phyloP scores from a whole-genome alignment of 2,888 invertebrate genomes.

The Frankliniella intonsa region DNA sequence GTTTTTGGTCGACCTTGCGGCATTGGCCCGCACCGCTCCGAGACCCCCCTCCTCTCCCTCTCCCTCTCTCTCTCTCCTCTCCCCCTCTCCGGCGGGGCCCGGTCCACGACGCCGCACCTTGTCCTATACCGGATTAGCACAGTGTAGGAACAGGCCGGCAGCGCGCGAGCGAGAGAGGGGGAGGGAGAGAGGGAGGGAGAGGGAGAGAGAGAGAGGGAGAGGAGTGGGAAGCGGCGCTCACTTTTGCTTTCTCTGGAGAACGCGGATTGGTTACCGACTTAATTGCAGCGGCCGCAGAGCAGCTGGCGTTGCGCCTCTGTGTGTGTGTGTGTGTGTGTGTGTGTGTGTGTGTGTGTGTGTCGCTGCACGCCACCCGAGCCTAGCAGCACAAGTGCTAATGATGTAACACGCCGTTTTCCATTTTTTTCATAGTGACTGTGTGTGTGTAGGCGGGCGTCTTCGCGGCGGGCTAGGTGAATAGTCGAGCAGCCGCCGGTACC shows the following conservation, averaged over 20 bases:
- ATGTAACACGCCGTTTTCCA: neutral
- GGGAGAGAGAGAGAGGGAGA: neutral
- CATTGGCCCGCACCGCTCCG: neutral
- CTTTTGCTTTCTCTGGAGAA: slow-evolving; percentile 20
- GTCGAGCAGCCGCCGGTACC: too few species aligned
- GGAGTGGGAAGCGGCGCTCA: neutral
- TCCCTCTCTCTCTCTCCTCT: too few species aligned
- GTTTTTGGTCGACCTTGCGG: slow-evolving; percentile 12
- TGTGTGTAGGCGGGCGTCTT: too few species aligned
- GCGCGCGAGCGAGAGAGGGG: neutral
- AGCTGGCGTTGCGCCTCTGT: neutral
- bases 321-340: neutral
- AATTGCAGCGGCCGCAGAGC: neutral
- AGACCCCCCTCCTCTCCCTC: too few species aligned
- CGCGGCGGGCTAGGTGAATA: too few species aligned
- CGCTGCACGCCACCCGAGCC: neutral
- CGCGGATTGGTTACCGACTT: slow-evolving; percentile 11
- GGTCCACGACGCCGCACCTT: neutral
- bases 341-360: neutral
- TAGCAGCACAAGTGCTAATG: neutral
- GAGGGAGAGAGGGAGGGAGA: neutral
- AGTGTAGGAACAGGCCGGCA: too few species aligned
- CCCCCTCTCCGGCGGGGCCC: too few species aligned
- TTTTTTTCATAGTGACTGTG: neutral
- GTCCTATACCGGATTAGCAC: too few species aligned